Percentiles rank a stretch among this genome's conserved stretches.
Conservation (phyloP, 1,140 invertebrate species). For the Drosophila persimilis region DNA sequence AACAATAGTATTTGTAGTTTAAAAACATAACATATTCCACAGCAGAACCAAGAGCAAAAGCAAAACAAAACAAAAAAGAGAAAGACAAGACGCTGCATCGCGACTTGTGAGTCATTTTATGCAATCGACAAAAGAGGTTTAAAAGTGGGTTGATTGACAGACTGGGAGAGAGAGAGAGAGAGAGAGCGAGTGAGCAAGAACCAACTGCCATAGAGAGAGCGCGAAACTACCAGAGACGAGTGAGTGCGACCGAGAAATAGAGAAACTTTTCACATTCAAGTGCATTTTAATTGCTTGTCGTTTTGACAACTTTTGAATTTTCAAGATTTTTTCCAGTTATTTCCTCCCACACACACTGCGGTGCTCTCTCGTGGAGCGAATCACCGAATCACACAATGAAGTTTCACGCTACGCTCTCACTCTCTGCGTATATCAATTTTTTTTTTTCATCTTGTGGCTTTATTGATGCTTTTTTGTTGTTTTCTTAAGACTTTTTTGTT, state of each 20-base stretch:
- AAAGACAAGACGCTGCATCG: conserved; percentile 34
- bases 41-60: conserved; percentile 6
- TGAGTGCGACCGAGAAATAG: conserved; percentile 1
- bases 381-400: conserved; percentile 44
- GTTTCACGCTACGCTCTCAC: conserved; percentile 70
- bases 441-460: conserved; percentile 46
- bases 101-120: conserved; percentile 76
- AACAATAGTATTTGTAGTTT: conserved; percentile 30
- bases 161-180: conserved; percentile 19
- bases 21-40: conserved; percentile 29
- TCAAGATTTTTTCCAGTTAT: conserved; percentile 66
- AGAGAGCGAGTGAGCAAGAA: neutral
- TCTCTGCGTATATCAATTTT: conserved; percentile 63
- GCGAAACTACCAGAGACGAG: conserved; percentile 2
- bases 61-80: conserved; percentile 32
- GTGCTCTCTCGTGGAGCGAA: too few relatives aligned
- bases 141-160: conserved; percentile 71
- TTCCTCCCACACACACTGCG: conserved; percentile 43
- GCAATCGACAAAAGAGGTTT: conserved; percentile 56
- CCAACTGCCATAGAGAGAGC: conserved; percentile 16
- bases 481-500: conserved; percentile 18
- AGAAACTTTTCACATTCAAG: conserved; percentile 42
- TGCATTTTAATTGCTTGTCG: conserved; percentile 63
- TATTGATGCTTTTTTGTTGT: conserved; percentile 65
- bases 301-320: conserved; percentile 69